A percentile compares a stretch with the other conserved stretches of the same genome.
Evolutionary conservation across 1,140 invertebrate genomes (phyloP).

Genomic region (Centruroides vittatus): DNA sequence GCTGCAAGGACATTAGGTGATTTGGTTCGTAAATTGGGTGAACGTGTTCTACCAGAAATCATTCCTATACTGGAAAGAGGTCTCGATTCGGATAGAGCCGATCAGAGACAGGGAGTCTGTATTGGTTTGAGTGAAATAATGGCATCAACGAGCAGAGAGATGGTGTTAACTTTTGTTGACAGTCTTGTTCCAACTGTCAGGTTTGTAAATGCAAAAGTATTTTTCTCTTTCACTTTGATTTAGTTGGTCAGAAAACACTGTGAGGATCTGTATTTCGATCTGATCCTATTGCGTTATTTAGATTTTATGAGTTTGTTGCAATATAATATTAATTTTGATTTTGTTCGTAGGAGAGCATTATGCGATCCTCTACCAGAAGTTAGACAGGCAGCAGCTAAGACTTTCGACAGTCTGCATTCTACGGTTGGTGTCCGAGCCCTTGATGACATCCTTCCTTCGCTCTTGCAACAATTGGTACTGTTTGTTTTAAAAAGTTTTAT

Average conservation of each 20-base stretch:
- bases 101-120: conserved; percentile 94
- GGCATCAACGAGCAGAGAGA: conserved; percentile 85
- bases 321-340: background rate
- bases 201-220: conserved; percentile 20
- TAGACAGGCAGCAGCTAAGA: conserved; percentile 82
- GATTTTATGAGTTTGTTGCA: background rate
- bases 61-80: conserved; percentile 93
- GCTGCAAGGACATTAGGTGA: conserved; percentile 93
- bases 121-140: conserved; percentile 98
- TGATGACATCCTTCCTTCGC: conserved; percentile 90
- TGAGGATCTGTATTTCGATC: too few species aligned
- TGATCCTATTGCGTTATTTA: background rate
- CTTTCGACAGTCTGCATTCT: conserved; percentile 88
- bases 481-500: background rate
- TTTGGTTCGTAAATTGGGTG: conserved; percentile 91
- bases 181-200: conserved; percentile 91
- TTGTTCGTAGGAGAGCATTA: conserved; percentile 53
- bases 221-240: too few species aligned
- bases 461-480: conserved; percentile 50
- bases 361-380: conserved; percentile 88
- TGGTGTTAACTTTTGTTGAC: conserved; percentile 85
- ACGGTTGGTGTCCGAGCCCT: conserved; percentile 86
- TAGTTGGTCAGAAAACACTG: too few species aligned
- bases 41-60: conserved; percentile 92
- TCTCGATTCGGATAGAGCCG: conserved; percentile 71